Evolutionary conservation across 1,140 invertebrate genomes (phyloP).

Genomic region (Temnothorax curvispinosus): DNA sequence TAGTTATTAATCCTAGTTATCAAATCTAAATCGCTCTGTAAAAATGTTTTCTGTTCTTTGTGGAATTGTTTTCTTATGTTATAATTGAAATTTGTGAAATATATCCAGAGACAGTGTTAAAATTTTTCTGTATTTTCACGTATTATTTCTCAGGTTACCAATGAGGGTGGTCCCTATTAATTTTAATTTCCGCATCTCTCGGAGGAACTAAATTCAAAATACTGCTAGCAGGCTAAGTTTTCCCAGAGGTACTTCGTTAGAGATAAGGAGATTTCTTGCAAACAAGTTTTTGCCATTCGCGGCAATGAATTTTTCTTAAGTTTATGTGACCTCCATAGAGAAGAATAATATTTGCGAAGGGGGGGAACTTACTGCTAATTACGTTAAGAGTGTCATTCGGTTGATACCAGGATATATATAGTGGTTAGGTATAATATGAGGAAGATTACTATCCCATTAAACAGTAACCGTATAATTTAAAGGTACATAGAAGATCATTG

Average conservation of each 20-base stretch:
- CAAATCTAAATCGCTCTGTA: background rate
- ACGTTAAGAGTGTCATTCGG: conserved; percentile 51
- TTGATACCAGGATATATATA: conserved; percentile 20
- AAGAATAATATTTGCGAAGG: conserved; percentile 62
- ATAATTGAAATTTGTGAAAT: background rate
- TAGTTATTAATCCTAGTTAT: background rate
- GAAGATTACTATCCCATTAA: background rate
- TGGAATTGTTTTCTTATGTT: background rate
- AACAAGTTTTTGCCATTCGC: conserved; percentile 66
- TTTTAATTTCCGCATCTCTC: conserved; percentile 27
- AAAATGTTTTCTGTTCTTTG: background rate
- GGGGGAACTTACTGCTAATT: conserved; percentile 59
- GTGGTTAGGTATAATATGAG: conserved; percentile 3
- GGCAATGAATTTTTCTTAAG: conserved; percentile 66
- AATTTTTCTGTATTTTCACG: background rate
- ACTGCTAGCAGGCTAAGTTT: conserved; percentile 55
- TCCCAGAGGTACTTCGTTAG: conserved; percentile 68
- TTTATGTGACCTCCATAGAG: conserved; percentile 61
- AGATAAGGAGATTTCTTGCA: conserved; percentile 69
- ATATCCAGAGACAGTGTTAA: background rate
- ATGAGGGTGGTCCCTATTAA: conserved; percentile 42
- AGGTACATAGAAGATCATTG: background rate
- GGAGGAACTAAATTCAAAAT: conserved; percentile 57
- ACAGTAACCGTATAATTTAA: conserved; percentile 15
- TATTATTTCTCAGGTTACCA: conserved; percentile 11